These are phyloP conservation scores for Horisme vitalbata DNA, from an alignment of 2,888 invertebrate species.

Conservation along the genomic window DNA sequence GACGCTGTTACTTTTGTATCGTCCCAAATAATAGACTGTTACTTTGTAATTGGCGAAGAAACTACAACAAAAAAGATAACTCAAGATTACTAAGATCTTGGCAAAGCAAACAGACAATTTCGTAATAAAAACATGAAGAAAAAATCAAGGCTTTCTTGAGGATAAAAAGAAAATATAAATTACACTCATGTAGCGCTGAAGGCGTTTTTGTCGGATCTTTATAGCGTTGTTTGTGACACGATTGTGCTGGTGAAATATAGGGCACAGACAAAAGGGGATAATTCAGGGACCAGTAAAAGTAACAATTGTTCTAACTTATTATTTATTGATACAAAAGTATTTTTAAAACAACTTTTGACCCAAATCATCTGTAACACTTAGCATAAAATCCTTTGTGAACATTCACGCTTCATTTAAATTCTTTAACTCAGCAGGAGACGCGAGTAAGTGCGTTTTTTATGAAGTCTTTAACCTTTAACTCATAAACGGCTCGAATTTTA, in stretches of 20 bases:
- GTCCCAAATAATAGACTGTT: not conserved
- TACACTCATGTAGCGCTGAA: constrained; percentile 23
- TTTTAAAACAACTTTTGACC: constrained; percentile 18
- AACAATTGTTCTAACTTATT: too few species aligned
- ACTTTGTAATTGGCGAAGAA: too few species aligned
- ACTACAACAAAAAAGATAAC: constrained; percentile 2
- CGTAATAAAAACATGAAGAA: constrained; percentile 20
- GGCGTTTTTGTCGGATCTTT: constrained; percentile 35
- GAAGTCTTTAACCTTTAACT: constrained; percentile 74
- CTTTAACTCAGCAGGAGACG: constrained; percentile 62
- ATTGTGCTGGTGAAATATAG: constrained; percentile 49
- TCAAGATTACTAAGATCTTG: constrained; percentile 19
- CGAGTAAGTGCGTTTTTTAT: constrained; percentile 66
- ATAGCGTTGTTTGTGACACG: constrained; percentile 60
- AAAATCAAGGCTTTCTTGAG: constrained; percentile 21
- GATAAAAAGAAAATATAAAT: constrained; percentile 24
- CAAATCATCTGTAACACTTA: constrained; percentile 46
- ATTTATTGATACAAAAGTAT: not conserved
- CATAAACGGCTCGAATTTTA: constrained; percentile 71
- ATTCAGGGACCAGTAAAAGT: too few species aligned
- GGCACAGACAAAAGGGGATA: constrained; percentile 36
- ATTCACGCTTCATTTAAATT: constrained; percentile 61
- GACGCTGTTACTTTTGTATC: not conserved
- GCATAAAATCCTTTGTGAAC: constrained; percentile 50
- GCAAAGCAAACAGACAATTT: constrained; percentile 19